These are phyloP conservation scores for Microcebus tavaratra DNA, from an alignment of 2,113 vertebrate genomes.

Conservation along the genomic window DNA sequence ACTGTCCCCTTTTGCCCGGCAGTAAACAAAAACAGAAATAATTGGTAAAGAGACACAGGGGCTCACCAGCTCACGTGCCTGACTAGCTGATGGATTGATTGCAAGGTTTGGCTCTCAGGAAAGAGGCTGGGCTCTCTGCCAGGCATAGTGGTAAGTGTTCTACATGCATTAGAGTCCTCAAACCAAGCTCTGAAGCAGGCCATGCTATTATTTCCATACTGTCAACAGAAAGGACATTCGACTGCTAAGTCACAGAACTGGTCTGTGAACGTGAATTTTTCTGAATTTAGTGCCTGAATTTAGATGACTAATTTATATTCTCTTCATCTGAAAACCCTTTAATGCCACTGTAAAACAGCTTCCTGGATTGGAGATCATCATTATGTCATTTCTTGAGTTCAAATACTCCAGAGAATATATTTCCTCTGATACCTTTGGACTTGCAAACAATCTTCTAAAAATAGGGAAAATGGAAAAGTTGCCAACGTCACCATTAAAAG, in stretches of 20 bases:
- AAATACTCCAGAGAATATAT: background rate
- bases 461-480: conserved; percentile 35
- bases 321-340: background rate
- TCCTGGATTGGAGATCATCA: background rate
- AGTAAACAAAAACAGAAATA: conserved; percentile 78
- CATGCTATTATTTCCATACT: background rate
- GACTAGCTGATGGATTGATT: background rate
- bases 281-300: background rate
- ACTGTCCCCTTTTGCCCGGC: conserved; percentile 59
- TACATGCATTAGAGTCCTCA: background rate
- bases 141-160: background rate
- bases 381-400: conserved; percentile 10
- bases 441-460: conserved; percentile 56
- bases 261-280: background rate
- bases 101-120: background rate
- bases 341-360: background rate
- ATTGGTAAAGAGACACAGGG: conserved; percentile 33
- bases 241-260: background rate
- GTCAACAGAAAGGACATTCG: background rate
- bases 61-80: background rate
- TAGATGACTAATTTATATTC: conserved; percentile 5
- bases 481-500: conserved; percentile 41
- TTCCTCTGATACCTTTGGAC: conserved; percentile 25
- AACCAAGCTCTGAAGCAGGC: background rate
- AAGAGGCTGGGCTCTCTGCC: background rate